Evolutionary conservation across 2,113 vertebrate species (phyloP), one percentile per base, ranked within the genome.

Genomic region (Ictalurus punctatus): DNA sequence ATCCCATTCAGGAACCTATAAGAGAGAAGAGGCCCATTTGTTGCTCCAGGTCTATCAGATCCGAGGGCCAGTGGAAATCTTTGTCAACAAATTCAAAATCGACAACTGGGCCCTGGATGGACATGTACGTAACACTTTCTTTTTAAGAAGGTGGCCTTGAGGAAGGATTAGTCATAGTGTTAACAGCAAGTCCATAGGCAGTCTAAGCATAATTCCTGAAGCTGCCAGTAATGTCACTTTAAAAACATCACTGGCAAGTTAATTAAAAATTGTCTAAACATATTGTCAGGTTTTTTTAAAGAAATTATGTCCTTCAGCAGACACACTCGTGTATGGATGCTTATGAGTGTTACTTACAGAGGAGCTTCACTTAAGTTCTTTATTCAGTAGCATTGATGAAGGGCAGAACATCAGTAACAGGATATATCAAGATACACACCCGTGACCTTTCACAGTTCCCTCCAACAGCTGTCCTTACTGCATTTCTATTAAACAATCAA

Each of bases 21-120:
- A 97, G 92, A 97, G 96, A 85, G 98, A 99, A 82, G 98, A 99
- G 1, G 96, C 97, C 83, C 97, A 99, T 91, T 96, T 99, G 90
- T 95, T 98, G n/a, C 96, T 99, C 27, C 98, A 98, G 93, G 96
- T 99, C 48, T 96, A 99, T 91, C 97, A 99, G 92, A 96, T 99
- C 71, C 96, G 95, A 27, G 98, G 98, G 6, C 98, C 98, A 0
- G 95, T 97, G 92, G 98, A 99, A 91, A 97, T 97, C 91, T 99
- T 98, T 81, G 95, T 97, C 93, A 98, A 96, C 93, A 99, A 99
- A 94, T 99, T 99, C 94, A 99, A 96, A 94, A 98, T 96, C 0
- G 97, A 99, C 74, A 98, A 98, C 91, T 99, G 98, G 98, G 97
- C 98, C 48, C 94, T 99, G 52, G 98, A 99, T 48, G 98, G 98